Base-by-base conservation (phyloP, 2,797 vertebrate genomes). In the Gambelia wislizenii region DNA sequence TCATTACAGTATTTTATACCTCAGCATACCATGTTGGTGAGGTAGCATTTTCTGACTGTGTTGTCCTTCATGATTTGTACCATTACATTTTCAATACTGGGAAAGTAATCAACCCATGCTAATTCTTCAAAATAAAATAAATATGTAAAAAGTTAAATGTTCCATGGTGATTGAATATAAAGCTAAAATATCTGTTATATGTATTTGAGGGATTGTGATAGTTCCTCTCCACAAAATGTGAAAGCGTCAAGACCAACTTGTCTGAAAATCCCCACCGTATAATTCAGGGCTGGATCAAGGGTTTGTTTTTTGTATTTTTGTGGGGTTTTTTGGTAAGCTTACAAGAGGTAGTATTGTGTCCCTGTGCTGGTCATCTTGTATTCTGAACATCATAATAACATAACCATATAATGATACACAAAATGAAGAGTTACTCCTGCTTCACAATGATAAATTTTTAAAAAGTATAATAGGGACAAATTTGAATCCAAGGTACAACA, bases 51-150 rank as follows among this genome's bases (percentile, higher is more conserved):
- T 72, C 42, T 25, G 5, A 0, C 33, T 81, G 4, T 1, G 0
- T 2, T 16, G 30, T 27, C 54, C 0, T 70, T 39, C 2, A 84
- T 0, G 22, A 0, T 54, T 75, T 84, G 10, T 42, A 52, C 22
- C 87, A 61, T 83, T 79, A 39, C 70, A 49, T 39, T 61, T 83
- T 64, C 44, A 88, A 30, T 2, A 4, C 0, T 0, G 30, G 56
- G 39, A 42, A 16, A 0, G 13, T 8, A 47, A 81, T 42, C 49
- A 16, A 54, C 69, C 2, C 0, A 0, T 0, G 59, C 39, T 10
- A 0, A 0, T 61, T 88, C 64, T 81, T 88, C 59, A 13, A 27
- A 75, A 54, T 0, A 20, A 67, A 47, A 61, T 78, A 84, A 1
- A 47, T 77, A 0, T 78, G 2, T 67, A 42, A 74, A 0, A 36